Evolutionary conservation across 1,140 invertebrate genomes (phyloP).

Genomic region (Drosophila busckii): DNA sequence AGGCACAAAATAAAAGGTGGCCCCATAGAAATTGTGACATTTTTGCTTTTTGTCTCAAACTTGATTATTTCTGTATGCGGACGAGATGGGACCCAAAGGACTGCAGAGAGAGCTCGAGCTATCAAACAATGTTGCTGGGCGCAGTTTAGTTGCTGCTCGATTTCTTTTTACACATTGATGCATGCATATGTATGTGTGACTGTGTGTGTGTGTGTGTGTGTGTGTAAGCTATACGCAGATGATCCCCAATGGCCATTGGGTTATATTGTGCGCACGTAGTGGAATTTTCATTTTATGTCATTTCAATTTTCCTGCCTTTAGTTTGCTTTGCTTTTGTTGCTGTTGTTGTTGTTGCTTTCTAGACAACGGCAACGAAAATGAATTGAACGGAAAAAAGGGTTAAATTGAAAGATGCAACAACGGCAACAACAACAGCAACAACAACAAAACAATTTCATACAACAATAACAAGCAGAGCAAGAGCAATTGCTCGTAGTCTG

Average conservation of each 20-base stretch:
- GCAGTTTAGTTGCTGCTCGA: slow-evolving; percentile 21
- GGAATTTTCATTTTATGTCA: slow-evolving; percentile 75
- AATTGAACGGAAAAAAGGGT: slow-evolving; percentile 62
- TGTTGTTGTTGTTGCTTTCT: too few species aligned
- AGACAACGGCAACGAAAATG: slow-evolving; percentile 62
- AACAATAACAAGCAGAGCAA: too few species aligned
- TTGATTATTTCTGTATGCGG: slow-evolving; percentile 47
- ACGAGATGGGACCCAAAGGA: not conserved
- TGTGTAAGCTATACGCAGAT: slow-evolving; percentile 1
- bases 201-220: not conserved
- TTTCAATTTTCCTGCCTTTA: slow-evolving; percentile 67
- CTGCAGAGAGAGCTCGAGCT: not conserved
- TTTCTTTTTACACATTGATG: slow-evolving; percentile 36
- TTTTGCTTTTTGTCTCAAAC: slow-evolving; percentile 28
- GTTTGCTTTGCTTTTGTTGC: too few species aligned
- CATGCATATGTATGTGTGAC: slow-evolving; percentile 4
- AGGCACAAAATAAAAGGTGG: not conserved
- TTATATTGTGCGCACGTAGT: slow-evolving; percentile 69
- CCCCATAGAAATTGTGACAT: slow-evolving; percentile 39
- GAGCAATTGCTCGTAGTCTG: slow-evolving; percentile 42
- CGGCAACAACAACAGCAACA: slow-evolving; percentile 10
- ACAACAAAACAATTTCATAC: too few species aligned
- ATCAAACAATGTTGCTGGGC: slow-evolving; percentile 2
- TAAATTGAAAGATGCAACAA: slow-evolving; percentile 61
- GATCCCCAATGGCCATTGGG: slow-evolving; percentile 52